These are phyloP conservation scores for Danio choprae DNA, from an alignment of 2,797 vertebrate species.

Conservation along the genomic window DNA sequence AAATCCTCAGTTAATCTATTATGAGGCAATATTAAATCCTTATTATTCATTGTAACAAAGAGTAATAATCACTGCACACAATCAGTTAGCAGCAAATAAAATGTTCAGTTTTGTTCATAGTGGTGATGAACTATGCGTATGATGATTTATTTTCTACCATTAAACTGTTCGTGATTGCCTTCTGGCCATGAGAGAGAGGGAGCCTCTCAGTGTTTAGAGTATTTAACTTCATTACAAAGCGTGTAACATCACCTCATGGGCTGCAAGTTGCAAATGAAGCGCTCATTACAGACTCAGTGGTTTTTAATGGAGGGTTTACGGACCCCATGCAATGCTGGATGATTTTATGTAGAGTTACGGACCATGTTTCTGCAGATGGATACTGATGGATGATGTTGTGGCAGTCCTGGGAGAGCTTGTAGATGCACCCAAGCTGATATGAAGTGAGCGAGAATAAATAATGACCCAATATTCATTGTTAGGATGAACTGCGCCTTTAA, in stretches of 20 bases:
- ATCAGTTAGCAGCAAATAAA: conserved; percentile 3
- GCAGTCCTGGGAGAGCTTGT: neutral
- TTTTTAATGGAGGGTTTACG: conserved; percentile 29
- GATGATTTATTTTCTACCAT: conserved; percentile 35
- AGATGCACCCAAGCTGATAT: neutral
- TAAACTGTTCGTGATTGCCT: conserved; percentile 8
- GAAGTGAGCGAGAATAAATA: neutral
- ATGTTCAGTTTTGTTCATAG: conserved; percentile 22
- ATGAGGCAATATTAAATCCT: neutral
- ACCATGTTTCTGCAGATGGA: conserved; percentile 15
- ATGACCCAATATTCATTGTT: neutral
- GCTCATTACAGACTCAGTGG: neutral
- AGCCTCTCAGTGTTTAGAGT: conserved; percentile 28
- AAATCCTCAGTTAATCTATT: neutral
- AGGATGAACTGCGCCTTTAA: neutral
- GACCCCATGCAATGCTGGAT: conserved; percentile 6
- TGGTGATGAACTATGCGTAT: conserved; percentile 22
- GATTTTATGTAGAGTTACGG: conserved; percentile 4
- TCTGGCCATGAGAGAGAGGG: neutral
- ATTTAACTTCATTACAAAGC: conserved; percentile 42
- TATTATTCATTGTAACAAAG: neutral
- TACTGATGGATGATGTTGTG: neutral
- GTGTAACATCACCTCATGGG: conserved; percentile 1
- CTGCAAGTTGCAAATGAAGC: neutral
- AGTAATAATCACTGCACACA: conserved; percentile 32